Percentiles rank a stretch among this genome's conserved stretches.
These are phyloP conservation scores for Xestia xanthographa DNA, from an alignment of 2,888 invertebrate genomes.

Conservation along the genomic window DNA sequence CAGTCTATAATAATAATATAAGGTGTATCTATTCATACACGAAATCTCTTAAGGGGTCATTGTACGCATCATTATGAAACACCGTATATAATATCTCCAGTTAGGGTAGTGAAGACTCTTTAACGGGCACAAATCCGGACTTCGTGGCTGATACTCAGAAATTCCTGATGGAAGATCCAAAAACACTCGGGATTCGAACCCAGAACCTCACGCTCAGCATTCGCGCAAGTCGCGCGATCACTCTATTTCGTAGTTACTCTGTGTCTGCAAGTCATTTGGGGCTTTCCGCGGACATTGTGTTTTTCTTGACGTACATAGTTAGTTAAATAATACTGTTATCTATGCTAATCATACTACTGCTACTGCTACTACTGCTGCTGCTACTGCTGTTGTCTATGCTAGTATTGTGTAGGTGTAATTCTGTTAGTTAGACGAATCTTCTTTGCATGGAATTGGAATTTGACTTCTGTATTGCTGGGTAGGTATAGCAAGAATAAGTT, in stretches of 20 bases:
- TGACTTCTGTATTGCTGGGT: neutral
- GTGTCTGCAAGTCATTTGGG: conserved; percentile 54
- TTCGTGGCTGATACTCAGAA: too few relatives aligned
- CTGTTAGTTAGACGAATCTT: conserved; percentile 3
- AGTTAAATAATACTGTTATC: conserved; percentile 53
- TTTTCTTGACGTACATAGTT: conserved; percentile 59
- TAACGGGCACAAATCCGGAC: too few relatives aligned
- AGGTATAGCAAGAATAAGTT: neutral
- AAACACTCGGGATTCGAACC: too few relatives aligned
- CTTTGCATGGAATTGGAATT: neutral
- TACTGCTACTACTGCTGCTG: too few relatives aligned
- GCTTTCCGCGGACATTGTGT: conserved; percentile 60
- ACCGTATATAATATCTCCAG: too few relatives aligned
- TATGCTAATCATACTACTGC: conserved; percentile 48
- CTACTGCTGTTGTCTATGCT: conserved; percentile 57
- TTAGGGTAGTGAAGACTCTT: neutral
- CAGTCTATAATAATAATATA: neutral
- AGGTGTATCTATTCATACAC: too few relatives aligned
- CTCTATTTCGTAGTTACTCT: conserved; percentile 39
- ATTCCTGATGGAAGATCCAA: too few relatives aligned
- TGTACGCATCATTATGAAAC: too few relatives aligned
- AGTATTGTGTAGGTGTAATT: conserved; percentile 20
- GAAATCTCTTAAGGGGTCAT: too few relatives aligned
- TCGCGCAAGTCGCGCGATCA: neutral
- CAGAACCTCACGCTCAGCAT: too few relatives aligned